Conservation (phyloP, 2,113 vertebrate genomes). For the Verasper variegatus region DNA sequence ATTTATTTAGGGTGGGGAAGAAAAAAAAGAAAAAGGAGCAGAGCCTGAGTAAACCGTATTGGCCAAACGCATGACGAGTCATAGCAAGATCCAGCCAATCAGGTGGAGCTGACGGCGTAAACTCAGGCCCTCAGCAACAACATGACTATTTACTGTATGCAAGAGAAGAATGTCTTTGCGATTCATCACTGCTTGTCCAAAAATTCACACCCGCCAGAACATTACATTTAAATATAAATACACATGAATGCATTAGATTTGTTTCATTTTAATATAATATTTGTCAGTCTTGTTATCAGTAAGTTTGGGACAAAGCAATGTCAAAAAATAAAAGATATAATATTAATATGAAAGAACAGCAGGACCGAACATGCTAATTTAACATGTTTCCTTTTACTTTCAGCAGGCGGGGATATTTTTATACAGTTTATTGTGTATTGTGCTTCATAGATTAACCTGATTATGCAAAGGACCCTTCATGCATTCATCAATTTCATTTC, state of each 20-base stretch:
- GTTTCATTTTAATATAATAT: neutral
- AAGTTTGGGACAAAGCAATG: neutral
- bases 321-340: neutral
- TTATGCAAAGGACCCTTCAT: conserved; percentile 79
- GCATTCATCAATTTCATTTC: conserved; percentile 73
- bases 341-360: conserved; percentile 3
- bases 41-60: conserved; percentile 61
- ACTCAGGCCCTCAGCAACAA: conserved; percentile 83
- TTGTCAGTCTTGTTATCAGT: neutral
- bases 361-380: conserved; percentile 15
- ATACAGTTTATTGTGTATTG: conserved; percentile 59
- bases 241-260: neutral
- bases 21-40: conserved; percentile 42
- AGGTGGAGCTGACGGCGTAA: conserved; percentile 55
- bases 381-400: conserved; percentile 33
- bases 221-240: neutral
- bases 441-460: conserved; percentile 78
- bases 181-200: conserved; percentile 34
- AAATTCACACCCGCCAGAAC: conserved; percentile 3
- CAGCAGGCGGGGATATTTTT: conserved; percentile 64
- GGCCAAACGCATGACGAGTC: conserved; percentile 70
- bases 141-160: conserved; percentile 72
- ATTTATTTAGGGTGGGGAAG: conserved; percentile 74
- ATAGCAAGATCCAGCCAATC: conserved; percentile 70
- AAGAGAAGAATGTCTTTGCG: conserved; percentile 52